Evolutionary conservation across 2,888 invertebrate genomes (phyloP), one percentile per base, ranked within the genome.

Genomic region (Macaria notata): DNA sequence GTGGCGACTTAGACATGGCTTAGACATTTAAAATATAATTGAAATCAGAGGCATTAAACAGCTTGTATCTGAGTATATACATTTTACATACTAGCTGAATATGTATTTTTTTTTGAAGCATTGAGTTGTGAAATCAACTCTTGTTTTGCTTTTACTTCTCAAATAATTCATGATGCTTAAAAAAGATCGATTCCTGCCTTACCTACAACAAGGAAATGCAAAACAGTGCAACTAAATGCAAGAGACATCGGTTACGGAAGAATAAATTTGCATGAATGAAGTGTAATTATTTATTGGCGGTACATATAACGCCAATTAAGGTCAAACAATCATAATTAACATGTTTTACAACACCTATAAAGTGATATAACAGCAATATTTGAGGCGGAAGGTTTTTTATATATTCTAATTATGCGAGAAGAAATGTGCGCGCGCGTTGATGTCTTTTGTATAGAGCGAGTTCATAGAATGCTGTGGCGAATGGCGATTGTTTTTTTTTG

Each of bases 371-470:
- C 8, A 30, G 7, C n/a, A 43, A 45, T 30, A 19, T 19, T 19
- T 19, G 19, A 19, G 41, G 9, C 43, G 46, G 41, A 57, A 42
- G 49, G 48, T 52, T 56, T 49, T 41, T 30, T 39, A 48, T 49
- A 9, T 4, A 9, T 44, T 49, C 49, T 57, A 45, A 2, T 52
- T 49, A 49, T 53, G 41, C 52, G 54, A 41, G 33, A 31, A 44
- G 29, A 9, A 19, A 31, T 30, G 46, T 41, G 45, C 33, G 55
- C 31, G 59, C 76, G 70, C 78, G 76, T 79, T 76, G 73, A 78
- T 72, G 75, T 78, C 76, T 79, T 73, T 76, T 75, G 63, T 69
- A 68, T 50, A 52, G 48, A 42, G 33, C 9, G 9, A 41, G 41
- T 41, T 41, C 53, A 46, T 45, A 47, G 36, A 30, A 19, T 46